Evolutionary conservation across 2,113 vertebrate genomes (phyloP).

Genomic region (Pluvianellus socialis): DNA sequence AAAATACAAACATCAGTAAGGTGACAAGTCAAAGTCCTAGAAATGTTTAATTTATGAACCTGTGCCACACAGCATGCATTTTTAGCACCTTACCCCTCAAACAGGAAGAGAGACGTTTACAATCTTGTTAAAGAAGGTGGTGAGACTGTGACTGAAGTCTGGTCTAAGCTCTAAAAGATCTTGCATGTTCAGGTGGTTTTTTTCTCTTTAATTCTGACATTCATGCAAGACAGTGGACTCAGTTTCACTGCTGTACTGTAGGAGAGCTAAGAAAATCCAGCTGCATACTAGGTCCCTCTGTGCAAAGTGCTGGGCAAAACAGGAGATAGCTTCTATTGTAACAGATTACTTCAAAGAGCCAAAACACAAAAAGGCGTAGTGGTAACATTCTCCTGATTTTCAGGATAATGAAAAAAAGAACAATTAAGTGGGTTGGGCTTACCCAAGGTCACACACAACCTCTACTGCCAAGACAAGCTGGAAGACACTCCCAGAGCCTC

Average conservation of each 20-base stretch:
- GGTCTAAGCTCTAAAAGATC: background rate
- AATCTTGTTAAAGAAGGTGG: background rate
- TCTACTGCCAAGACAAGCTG: background rate
- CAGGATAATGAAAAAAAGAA: background rate
- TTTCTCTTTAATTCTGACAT: background rate
- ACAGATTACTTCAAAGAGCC: background rate
- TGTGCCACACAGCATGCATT: fast-evolving
- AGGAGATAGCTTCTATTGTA: background rate
- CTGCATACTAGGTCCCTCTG: background rate
- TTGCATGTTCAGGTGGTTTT: background rate
- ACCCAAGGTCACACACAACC: background rate
- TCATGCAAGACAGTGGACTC: background rate
- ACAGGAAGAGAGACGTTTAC: background rate
- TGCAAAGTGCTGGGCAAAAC: background rate
- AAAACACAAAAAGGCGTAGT: background rate
- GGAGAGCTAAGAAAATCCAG: background rate
- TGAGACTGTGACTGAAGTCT: background rate
- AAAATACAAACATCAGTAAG: background rate
- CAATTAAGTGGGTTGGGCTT: background rate
- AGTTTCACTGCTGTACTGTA: background rate
- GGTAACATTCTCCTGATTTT: background rate
- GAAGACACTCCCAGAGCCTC: background rate
- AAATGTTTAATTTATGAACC: background rate
- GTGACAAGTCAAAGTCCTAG: background rate
- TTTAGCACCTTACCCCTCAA: background rate